phyloP scores from a whole-genome alignment of 2,797 vertebrate species.

The Pipistrellus kuhlii region DNA sequence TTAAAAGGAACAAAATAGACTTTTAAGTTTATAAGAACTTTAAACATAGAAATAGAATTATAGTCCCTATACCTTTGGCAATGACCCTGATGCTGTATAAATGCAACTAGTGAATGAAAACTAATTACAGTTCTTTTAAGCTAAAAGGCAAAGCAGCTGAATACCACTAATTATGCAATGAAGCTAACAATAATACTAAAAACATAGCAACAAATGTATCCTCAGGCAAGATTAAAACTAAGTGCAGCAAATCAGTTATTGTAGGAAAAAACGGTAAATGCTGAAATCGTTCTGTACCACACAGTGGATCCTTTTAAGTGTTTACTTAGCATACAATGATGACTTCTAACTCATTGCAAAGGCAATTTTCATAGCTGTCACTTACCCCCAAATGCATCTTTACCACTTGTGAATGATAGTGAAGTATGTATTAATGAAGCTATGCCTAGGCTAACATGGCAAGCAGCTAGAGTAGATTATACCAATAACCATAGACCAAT shows the following conservation, averaged over 20 bases:
- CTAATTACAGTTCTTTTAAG: slow-evolving; percentile 72
- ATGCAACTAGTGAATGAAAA: slow-evolving; percentile 76
- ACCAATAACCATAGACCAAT: neutral
- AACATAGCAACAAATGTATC: slow-evolving; percentile 73
- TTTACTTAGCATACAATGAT: slow-evolving; percentile 63
- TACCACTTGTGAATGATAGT: slow-evolving; percentile 25
- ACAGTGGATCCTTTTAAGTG: slow-evolving; percentile 72
- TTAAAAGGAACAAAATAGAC: slow-evolving; percentile 68
- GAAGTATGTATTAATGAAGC: slow-evolving; percentile 32
- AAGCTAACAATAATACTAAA: slow-evolving; percentile 71
- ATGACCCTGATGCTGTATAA: slow-evolving; percentile 60
- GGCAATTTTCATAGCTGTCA: slow-evolving; percentile 65
- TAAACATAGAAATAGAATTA: slow-evolving; percentile 72
- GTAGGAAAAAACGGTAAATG: slow-evolving; percentile 63
- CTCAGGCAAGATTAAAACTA: slow-evolving; percentile 66
- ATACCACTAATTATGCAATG: slow-evolving; percentile 78
- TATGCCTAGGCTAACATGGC: neutral
- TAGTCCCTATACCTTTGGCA: slow-evolving; percentile 69
- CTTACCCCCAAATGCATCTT: slow-evolving; percentile 49
- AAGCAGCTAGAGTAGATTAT: slow-evolving; percentile 1
- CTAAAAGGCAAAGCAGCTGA: slow-evolving; percentile 72
- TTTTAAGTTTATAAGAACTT: slow-evolving; percentile 60
- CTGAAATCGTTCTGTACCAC: slow-evolving; percentile 51
- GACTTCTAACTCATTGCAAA: slow-evolving; percentile 64
- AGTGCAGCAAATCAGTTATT: slow-evolving; percentile 75